Evolutionary conservation across 2,888 invertebrate genomes (phyloP).

Genomic region (Phasia obesa): DNA sequence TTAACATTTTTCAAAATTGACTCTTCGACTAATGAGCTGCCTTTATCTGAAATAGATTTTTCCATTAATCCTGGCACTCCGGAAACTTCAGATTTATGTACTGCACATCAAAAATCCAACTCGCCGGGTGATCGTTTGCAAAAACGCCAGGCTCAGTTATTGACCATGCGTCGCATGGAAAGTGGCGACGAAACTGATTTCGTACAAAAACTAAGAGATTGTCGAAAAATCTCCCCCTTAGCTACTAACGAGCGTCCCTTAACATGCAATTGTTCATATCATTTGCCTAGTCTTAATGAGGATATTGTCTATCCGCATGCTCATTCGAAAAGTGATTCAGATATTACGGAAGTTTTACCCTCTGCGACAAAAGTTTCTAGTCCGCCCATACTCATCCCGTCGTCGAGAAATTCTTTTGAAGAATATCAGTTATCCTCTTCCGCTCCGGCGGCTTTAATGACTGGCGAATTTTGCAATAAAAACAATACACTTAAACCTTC

Average conservation of each 20-base stretch:
- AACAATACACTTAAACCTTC: constrained; percentile 23
- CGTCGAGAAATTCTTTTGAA: constrained; percentile 74
- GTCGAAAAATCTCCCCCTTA: constrained; percentile 83
- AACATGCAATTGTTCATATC: constrained; percentile 78
- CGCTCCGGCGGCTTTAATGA: constrained; percentile 77
- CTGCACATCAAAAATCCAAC: constrained; percentile 45
- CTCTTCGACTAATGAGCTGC: constrained; percentile 88
- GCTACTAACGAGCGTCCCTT: constrained; percentile 82
- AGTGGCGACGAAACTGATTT: constrained; percentile 77
- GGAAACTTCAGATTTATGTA: constrained; percentile 71
- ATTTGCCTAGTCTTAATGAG: constrained; percentile 55
- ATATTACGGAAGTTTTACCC: constrained; percentile 58
- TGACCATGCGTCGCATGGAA: constrained; percentile 76
- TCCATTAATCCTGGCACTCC: constrained; percentile 80
- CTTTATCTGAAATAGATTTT: constrained; percentile 85
- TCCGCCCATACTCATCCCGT: constrained; percentile 48
- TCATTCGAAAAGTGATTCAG: constrained; percentile 72
- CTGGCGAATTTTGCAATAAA: constrained; percentile 65
- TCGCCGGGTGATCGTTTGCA: constrained; percentile 65
- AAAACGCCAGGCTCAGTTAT: constrained; percentile 54
- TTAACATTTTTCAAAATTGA: constrained; percentile 82
- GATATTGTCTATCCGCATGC: constrained; percentile 68
- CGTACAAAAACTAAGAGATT: constrained; percentile 74
- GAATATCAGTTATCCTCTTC: constrained; percentile 77
- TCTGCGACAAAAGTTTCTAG: constrained; percentile 53